Percentiles rank a stretch among this genome's conserved stretches.
Evolutionary conservation across 2,113 vertebrate species (phyloP).

Genomic region (Plestiodon gilberti): DNA sequence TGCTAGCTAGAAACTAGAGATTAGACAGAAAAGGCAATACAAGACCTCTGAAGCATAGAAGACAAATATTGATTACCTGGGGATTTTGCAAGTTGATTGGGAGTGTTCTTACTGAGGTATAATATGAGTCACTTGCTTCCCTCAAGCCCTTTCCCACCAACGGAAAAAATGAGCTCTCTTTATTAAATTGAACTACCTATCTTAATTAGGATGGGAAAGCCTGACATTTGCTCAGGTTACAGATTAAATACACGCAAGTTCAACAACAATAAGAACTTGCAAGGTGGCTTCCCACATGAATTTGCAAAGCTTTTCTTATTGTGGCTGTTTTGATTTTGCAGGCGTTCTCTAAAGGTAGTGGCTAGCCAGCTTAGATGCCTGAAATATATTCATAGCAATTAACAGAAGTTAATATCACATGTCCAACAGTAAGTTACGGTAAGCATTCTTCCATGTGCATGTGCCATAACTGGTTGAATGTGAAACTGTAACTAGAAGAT

Average conservation of each 20-base stretch:
- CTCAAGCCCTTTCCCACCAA: slow-evolving; percentile 1
- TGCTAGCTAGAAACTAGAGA: slow-evolving; percentile 44
- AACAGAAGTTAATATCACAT: not conserved
- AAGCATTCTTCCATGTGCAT: not conserved
- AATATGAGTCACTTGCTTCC: slow-evolving; percentile 5
- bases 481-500: not conserved
- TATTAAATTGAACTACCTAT: slow-evolving; percentile 34
- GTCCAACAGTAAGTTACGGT: not conserved
- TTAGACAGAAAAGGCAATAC: slow-evolving; percentile 7
- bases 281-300: not conserved
- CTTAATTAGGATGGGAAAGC: not conserved
- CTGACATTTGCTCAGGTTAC: slow-evolving; percentile 5
- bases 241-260: slow-evolving; percentile 17
- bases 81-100: slow-evolving; percentile 32
- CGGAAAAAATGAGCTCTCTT: not conserved
- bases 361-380: not conserved
- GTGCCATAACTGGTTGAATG: not conserved
- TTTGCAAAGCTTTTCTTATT: not conserved
- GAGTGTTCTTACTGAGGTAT: not conserved
- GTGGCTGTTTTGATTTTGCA: slow-evolving; percentile 30
- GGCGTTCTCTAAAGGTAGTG: slow-evolving; percentile 19
- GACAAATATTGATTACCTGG: slow-evolving; percentile 32
- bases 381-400: slow-evolving; percentile 3
- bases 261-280: slow-evolving; percentile 18
- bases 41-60: slow-evolving; percentile 25